phyloP scores from a whole-genome alignment of 2,113 vertebrate genomes.

The Syrmaticus mikado region DNA sequence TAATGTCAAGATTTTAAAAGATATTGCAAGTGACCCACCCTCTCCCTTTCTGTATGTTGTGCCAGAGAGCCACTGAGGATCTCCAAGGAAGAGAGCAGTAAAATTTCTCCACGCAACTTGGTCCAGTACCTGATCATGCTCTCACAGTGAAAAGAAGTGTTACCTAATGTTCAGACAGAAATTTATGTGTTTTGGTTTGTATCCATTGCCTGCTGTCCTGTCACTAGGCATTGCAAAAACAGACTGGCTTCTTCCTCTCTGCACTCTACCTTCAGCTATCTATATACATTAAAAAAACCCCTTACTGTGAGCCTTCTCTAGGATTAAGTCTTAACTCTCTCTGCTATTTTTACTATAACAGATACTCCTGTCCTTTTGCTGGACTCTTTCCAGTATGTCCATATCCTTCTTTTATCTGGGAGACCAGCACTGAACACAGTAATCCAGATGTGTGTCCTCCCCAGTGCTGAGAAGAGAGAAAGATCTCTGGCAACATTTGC shows the following conservation, averaged over 20 bases:
- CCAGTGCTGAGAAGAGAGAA: not conserved
- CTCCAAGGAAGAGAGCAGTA: not conserved
- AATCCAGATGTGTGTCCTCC: not conserved
- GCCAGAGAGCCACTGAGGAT: not conserved
- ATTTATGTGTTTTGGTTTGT: not conserved
- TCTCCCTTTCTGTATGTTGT: not conserved
- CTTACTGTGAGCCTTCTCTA: not conserved
- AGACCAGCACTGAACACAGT: not conserved
- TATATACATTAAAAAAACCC: not conserved
- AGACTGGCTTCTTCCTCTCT: not conserved
- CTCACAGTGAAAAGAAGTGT: not conserved
- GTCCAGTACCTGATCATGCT: not conserved
- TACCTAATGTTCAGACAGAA: not conserved
- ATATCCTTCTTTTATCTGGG: not conserved
- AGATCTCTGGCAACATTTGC: not conserved
- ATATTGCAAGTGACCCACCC: not conserved
- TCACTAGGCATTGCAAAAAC: not conserved
- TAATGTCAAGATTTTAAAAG: not conserved
- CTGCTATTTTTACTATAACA: not conserved
- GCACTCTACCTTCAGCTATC: not conserved
- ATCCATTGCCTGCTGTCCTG: not conserved
- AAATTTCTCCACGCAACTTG: not conserved
- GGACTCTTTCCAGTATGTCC: too few relatives aligned
- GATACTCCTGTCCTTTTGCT: not conserved
- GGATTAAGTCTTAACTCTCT: not conserved